Conservation (phyloP, 1,140 invertebrate species). For the Rhynchophorus ferrugineus region DNA sequence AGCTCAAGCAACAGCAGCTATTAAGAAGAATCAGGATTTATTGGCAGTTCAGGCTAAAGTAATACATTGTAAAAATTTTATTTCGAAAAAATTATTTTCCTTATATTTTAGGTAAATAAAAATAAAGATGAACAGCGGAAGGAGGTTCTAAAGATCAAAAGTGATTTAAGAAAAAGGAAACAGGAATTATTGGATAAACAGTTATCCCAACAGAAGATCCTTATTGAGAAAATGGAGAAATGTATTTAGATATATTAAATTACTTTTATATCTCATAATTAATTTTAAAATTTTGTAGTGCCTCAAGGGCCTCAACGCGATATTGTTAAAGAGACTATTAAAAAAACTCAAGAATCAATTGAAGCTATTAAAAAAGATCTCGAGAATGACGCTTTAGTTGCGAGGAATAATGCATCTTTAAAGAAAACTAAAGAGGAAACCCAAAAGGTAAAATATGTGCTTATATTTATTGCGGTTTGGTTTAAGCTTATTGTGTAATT, state of each 20-base stretch:
- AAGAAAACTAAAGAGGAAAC: conserved; percentile 45
- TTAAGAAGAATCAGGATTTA: conserved; percentile 57
- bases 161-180: conserved; percentile 67
- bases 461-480: conserved; percentile 31
- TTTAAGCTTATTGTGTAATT: conserved; percentile 53
- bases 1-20: conserved; percentile 48
- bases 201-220: conserved; percentile 64
- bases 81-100: not conserved
- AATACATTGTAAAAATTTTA: not conserved
- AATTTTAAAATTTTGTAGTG: conserved; percentile 32
- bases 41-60: conserved; percentile 52
- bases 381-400: conserved; percentile 28
- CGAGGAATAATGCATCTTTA: conserved; percentile 16
- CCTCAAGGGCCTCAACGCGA: conserved; percentile 56
- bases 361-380: conserved; percentile 66
- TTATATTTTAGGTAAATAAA: conserved; percentile 42
- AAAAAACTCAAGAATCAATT: conserved; percentile 65
- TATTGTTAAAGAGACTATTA: conserved; percentile 63
- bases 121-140: conserved; percentile 59
- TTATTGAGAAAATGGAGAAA: conserved; percentile 67
- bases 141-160: conserved; percentile 62
- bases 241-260: conserved; percentile 41
- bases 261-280: not conserved
- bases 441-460: conserved; percentile 20
- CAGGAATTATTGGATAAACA: conserved; percentile 73